These are phyloP conservation scores for Leptocoma aspasia DNA, from an alignment of 2,113 vertebrate genomes.

Conservation along the genomic window DNA sequence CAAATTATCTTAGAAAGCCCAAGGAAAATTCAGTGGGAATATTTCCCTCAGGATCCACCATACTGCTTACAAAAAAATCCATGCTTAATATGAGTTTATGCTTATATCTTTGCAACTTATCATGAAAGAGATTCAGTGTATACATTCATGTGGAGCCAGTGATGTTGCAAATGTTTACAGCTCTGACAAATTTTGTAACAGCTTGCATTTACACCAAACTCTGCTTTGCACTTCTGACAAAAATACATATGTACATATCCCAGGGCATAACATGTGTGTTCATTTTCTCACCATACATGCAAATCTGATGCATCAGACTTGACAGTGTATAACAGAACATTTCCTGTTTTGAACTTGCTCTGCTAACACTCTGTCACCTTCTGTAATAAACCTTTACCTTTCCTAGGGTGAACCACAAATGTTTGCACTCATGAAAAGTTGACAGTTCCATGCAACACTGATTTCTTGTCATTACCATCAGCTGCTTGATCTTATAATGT, in stretches of 20 bases:
- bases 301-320: neutral
- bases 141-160: neutral
- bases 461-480: slow-evolving; percentile 31
- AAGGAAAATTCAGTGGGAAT: slow-evolving; percentile 48
- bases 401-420: slow-evolving; percentile 36
- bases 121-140: neutral
- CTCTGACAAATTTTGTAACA: neutral
- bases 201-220: neutral
- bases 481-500: neutral
- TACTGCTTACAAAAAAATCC: slow-evolving; percentile 34
- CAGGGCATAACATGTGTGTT: neutral
- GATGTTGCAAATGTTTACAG: neutral
- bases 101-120: neutral
- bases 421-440: slow-evolving; percentile 18
- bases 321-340: neutral
- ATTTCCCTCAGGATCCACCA: slow-evolving; percentile 15
- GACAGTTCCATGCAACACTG: neutral
- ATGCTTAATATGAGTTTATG: slow-evolving; percentile 26
- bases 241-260: neutral
- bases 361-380: neutral
- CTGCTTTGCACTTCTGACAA: neutral
- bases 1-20: slow-evolving; percentile 35
- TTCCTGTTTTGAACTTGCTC: slow-evolving; percentile 9
- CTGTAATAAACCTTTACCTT: neutral
- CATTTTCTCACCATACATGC: neutral